phyloP scores from a whole-genome alignment of 2,113 vertebrate species.

The Morone saxatilis region DNA sequence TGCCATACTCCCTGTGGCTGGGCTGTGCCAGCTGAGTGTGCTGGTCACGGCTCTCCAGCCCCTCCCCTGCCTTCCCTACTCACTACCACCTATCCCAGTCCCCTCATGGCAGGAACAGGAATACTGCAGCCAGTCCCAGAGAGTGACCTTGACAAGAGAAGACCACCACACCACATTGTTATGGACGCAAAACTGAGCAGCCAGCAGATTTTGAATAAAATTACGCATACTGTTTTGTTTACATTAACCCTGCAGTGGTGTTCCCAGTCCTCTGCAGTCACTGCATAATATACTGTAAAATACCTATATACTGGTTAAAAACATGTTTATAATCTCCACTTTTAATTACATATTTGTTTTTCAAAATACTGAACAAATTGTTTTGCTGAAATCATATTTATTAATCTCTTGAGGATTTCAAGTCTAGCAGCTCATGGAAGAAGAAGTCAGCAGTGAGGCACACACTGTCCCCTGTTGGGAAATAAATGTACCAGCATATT shows the following conservation, averaged over 20 bases:
- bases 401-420: constrained; percentile 50
- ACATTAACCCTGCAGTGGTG: constrained; percentile 1
- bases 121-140: constrained; percentile 37
- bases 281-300: not conserved
- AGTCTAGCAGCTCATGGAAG: constrained; percentile 6
- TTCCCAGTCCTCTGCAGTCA: not conserved
- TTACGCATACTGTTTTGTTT: constrained; percentile 36
- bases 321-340: not conserved
- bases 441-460: constrained; percentile 49
- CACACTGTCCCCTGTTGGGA: constrained; percentile 65
- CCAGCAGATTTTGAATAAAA: constrained; percentile 23
- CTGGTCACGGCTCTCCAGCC: constrained; percentile 45
- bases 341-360: constrained; percentile 39
- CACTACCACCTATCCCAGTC: constrained; percentile 28
- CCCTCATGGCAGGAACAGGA: constrained; percentile 50
- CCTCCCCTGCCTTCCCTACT: constrained; percentile 24
- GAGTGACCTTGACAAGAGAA: constrained; percentile 64
- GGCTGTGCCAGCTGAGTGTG: constrained; percentile 77
- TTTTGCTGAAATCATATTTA: constrained; percentile 33
- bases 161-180: constrained; percentile 9
- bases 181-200: constrained; percentile 25
- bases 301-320: not conserved
- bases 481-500: constrained; percentile 72
- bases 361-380: constrained; percentile 45
- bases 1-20: constrained; percentile 71